These are phyloP conservation scores for Drosophila hamatofila DNA, from an alignment of 2,888 invertebrate species.

Conservation along the genomic window DNA sequence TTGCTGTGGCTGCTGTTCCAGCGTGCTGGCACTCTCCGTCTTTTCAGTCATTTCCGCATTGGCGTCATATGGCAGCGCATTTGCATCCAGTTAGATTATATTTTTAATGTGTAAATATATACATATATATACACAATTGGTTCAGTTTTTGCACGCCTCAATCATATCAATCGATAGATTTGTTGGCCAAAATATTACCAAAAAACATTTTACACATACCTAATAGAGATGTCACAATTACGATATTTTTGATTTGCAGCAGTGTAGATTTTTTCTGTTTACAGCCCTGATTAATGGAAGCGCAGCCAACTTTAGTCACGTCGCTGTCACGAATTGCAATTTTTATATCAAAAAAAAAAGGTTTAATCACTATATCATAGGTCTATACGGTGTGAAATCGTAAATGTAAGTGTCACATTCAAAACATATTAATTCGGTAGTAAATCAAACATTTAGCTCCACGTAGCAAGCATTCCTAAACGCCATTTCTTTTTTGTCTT, in stretches of 20 bases:
- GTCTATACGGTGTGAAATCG: conserved; percentile 45
- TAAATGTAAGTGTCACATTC: conserved; percentile 55
- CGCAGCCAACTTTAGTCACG: conserved; percentile 76
- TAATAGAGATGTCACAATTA: conserved; percentile 24
- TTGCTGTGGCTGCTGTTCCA: conserved; percentile 43
- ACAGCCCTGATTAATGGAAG: conserved; percentile 35
- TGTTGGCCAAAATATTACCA: conserved; percentile 17
- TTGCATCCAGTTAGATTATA: neutral
- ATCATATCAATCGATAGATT: conserved; percentile 36
- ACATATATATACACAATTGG: conserved; percentile 28
- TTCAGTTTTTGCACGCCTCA: conserved; percentile 48
- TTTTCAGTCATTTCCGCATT: conserved; percentile 60
- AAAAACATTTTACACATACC: conserved; percentile 19
- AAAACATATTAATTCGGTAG: neutral
- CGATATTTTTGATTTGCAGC: conserved; percentile 16
- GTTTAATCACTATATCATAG: conserved; percentile 45
- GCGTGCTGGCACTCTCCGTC: conserved; percentile 27
- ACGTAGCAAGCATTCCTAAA: conserved; percentile 49
- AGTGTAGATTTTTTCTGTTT: conserved; percentile 17
- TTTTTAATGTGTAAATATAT: conserved; percentile 15
- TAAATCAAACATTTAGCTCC: neutral
- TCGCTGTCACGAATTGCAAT: conserved; percentile 78
- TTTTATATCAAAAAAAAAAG: conserved; percentile 67
- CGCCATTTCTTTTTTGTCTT: conserved; percentile 76
- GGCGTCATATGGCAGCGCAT: conserved; percentile 13